Evolutionary conservation across 2,888 invertebrate species (phyloP), one percentile per base, ranked within the genome.

Genomic region (Xestobium rufovillosum): DNA sequence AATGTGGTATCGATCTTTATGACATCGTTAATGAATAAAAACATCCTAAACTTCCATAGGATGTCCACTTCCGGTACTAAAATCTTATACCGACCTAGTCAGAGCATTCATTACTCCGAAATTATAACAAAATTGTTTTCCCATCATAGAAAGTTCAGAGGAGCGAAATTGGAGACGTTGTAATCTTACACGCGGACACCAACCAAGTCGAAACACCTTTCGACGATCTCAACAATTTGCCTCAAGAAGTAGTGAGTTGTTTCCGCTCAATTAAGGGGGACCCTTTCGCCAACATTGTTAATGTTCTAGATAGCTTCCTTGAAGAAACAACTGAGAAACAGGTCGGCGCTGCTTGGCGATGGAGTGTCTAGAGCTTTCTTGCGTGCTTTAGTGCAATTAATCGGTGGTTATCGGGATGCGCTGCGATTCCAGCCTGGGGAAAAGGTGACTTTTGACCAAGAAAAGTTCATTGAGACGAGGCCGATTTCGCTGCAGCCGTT

Each of bases 381-480:
- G 36, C 74, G 84, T 41, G 87, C 94, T 6, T 71, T 96, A 48
- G 96, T 96, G 8, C 84, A 88, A 63, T 71, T 97, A 36, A 96
- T 97, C 53, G 96, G 96, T 31, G 90, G 91, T 44, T 95, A 94
- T 64, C 73, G 90, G 45, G 92, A 94, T 65, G 94, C 92, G 15
- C 76, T 95, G 28, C 81, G 81, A 63, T 80, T 81, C 51, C 73
- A 76, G 42, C 74, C 77, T 47, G 80, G 78, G 3, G 76, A 82
- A 51, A 72, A 74, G 51, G 88, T 90, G 38, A 88, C 85, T 4
- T 95, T 94, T 60, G 83, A 86, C 64, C 74, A 79, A 34, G 87
- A 91, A 44, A 81, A 82, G 50, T 96, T 96, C 62, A 80, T 95
- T 25, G 83, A 82, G 60, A 86, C 88, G 19, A 76, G 94, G 41